These are phyloP conservation scores for Syrista parreyssii DNA, from an alignment of 2,888 invertebrate genomes.

Conservation along the genomic window DNA sequence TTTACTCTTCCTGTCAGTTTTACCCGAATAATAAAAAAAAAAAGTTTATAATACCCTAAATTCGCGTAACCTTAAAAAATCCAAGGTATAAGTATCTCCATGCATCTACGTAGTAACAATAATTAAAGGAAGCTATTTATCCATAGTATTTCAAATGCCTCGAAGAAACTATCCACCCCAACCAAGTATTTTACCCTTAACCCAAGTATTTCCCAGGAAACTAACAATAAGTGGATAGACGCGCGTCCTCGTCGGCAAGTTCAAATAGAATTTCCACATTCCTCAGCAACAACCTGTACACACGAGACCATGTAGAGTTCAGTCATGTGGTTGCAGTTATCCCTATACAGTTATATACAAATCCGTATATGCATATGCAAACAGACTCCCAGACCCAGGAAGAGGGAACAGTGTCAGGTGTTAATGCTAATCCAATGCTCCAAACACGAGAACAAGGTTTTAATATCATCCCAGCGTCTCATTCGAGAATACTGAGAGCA, in stretches of 20 bases:
- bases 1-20: not conserved
- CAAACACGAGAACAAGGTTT: slow-evolving; percentile 3
- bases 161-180: not conserved
- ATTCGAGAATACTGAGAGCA: not conserved
- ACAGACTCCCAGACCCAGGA: not conserved
- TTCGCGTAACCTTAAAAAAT: not conserved
- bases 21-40: not conserved
- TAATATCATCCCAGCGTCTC: not conserved
- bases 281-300: not conserved
- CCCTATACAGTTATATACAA: not conserved
- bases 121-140: not conserved
- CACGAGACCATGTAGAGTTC: not conserved
- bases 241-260: slow-evolving; percentile 25
- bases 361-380: not conserved
- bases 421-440: slow-evolving; percentile 22
- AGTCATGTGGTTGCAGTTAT: not conserved
- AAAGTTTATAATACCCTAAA: not conserved
- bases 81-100: not conserved
- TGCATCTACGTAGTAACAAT: not conserved
- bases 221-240: not conserved
- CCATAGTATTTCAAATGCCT: not conserved
- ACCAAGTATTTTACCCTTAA: not conserved
- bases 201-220: not conserved
- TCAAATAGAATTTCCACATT: slow-evolving; percentile 30
- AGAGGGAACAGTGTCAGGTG: slow-evolving; percentile 18